Percentiles rank a stretch among this genome's conserved stretches.
Evolutionary conservation across 2,113 vertebrate genomes (phyloP).

Genomic region (Hyaena hyaena): DNA sequence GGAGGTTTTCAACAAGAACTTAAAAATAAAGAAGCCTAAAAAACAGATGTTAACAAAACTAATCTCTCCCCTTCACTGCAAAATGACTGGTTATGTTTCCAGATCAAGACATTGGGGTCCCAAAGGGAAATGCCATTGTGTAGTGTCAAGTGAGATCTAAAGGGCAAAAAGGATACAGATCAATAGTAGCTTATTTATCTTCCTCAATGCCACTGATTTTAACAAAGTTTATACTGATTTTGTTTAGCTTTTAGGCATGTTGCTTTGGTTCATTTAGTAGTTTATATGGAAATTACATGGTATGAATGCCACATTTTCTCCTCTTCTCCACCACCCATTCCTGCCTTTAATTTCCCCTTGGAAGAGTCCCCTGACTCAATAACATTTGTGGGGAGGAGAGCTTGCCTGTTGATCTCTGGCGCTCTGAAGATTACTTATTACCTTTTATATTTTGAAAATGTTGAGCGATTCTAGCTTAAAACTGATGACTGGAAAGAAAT

Average conservation of each 20-base stretch:
- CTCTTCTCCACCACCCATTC: background rate
- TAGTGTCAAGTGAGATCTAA: slow-evolving; percentile 31
- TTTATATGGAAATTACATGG: background rate
- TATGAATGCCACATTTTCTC: background rate
- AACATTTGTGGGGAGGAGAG: background rate
- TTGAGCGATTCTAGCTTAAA: slow-evolving; percentile 46
- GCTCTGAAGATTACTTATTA: slow-evolving; percentile 27
- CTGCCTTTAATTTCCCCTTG: background rate
- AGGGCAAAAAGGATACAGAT: slow-evolving; percentile 32
- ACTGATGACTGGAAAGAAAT: slow-evolving; percentile 36
- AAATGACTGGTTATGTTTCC: slow-evolving; percentile 57
- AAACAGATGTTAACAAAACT: slow-evolving; percentile 65
- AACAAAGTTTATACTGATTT: background rate
- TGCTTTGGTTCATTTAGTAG: background rate
- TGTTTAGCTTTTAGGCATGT: slow-evolving; percentile 35
- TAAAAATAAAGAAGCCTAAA: slow-evolving; percentile 67
- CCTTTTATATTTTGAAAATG: slow-evolving; percentile 26
- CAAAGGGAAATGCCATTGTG: background rate
- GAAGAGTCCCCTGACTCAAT: background rate
- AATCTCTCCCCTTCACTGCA: slow-evolving; percentile 48
- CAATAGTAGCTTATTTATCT: slow-evolving; percentile 60
- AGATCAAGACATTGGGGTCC: slow-evolving; percentile 67
- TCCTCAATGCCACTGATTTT: slow-evolving; percentile 2
- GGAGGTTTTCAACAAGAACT: slow-evolving; percentile 50
- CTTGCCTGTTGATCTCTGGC: background rate